A percentile compares a stretch with the other conserved stretches of the same genome.
Conservation (phyloP, 1,140 invertebrate species). For the Bilobella aurantiaca region DNA sequence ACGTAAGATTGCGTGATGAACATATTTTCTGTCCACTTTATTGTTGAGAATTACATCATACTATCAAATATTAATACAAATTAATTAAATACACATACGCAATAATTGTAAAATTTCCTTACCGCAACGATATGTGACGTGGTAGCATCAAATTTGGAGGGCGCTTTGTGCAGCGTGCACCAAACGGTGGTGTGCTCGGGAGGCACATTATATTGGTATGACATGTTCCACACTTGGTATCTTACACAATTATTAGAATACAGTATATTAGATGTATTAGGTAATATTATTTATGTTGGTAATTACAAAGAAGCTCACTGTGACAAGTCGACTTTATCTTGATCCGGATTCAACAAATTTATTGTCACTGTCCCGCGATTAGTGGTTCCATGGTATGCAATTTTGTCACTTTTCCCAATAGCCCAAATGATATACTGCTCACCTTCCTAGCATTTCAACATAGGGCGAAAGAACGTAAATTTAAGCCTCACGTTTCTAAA, state of each 20-base stretch:
- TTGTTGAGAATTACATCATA: background rate
- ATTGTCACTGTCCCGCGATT: background rate
- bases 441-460: no score
- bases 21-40: background rate
- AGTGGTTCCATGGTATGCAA: conserved; percentile 1
- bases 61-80: no score
- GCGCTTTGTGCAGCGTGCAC: background rate
- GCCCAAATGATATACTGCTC: background rate
- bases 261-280: no score
- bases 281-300: no score
- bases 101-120: background rate
- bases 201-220: background rate
- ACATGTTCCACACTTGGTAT: background rate
- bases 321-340: no score
- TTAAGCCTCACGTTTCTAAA: no score
- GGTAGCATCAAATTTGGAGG: background rate
- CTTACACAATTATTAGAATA: no score
- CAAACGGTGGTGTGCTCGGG: background rate
- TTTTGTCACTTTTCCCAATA: background rate
- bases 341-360: background rate
- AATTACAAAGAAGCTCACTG: no score
- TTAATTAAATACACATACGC: no score
- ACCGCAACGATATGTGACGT: background rate
- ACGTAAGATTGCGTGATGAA: conserved; percentile 1
- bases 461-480: no score